A percentile compares a stretch with the other conserved stretches of the same genome.
These are phyloP conservation scores for Trachelus stipa DNA, from an alignment of 2,888 invertebrate genomes.

Conservation along the genomic window DNA sequence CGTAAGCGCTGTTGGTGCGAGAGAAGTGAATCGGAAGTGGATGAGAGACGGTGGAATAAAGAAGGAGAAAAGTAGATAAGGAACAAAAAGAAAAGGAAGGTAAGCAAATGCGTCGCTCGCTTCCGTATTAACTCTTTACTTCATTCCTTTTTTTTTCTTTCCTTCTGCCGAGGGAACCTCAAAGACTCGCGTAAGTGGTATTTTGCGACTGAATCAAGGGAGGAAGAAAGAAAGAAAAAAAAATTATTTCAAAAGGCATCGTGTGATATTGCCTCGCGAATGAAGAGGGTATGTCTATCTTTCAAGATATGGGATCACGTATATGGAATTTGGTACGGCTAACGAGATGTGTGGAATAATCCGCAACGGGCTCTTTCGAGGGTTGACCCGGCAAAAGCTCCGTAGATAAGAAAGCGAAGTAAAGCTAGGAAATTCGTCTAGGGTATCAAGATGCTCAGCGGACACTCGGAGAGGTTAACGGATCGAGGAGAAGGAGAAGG, in stretches of 20 bases:
- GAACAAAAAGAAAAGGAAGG: background rate
- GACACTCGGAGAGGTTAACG: background rate
- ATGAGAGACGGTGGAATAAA: background rate
- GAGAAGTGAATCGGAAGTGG: background rate
- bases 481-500: background rate
- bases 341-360: background rate
- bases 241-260: background rate
- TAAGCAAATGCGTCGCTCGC: background rate
- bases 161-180: background rate
- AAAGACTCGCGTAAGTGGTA: background rate
- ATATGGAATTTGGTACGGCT: background rate
- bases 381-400: background rate
- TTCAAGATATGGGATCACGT: background rate
- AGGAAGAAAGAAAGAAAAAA: background rate
- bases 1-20: conserved; percentile 2
- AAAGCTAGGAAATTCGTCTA: background rate
- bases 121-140: background rate
- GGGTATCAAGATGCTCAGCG: background rate
- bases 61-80: background rate
- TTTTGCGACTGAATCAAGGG: background rate
- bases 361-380: background rate
- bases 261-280: background rate
- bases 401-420: background rate
- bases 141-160: background rate
- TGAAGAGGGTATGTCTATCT: background rate